Base-by-base conservation (phyloP, 2,888 invertebrate genomes). In the Tetrapedia diversipes region DNA sequence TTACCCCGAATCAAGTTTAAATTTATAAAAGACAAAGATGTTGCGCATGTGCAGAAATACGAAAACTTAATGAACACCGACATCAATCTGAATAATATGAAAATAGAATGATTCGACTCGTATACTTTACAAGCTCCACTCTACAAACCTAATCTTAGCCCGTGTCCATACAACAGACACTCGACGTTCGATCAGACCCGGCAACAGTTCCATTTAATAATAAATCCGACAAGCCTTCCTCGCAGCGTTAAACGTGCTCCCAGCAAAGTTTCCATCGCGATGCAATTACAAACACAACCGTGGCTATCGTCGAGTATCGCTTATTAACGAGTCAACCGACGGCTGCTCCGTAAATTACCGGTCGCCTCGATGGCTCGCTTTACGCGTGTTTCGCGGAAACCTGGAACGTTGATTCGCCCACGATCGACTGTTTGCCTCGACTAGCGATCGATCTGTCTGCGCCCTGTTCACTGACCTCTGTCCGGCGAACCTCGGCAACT, bases 261-360 rank as follows among this genome's bases (percentile, higher is more conserved):
- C 3, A n/a, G 29, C 32, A 53, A 59, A 75, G 65, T 68, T 77
- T 76, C 57, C 45, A 59, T 43, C 56, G 45, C 39, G 63, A 63
- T 65, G 77, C 77, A 77, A 77, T 77, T 77, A 77, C 63, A 68
- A 76, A 75, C 76, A 59, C 61, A 59, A 39, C 41, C 77, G n/a
- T n/a, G 24, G 63, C 57, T 77, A 77, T 76, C 63, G 59, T 64
- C 63, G 57, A 77, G 63, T 77, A 77, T 76, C 68, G 68, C 77
- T 77, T 76, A 77, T 77, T 76, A 76, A 76, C 68, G 77, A 76
- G 57, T 59, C 67, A 32, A 51, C 76, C 63, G 63, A 41, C 63
- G 34, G 68, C 45, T 34, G 69, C 16, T 77, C 45, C 60, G 64
- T 51, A 77, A 65, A 77, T 54, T 69, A 69, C 49, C 60, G 34